Evolutionary conservation across 1,140 invertebrate species (phyloP).

Genomic region (Aricia agestis): DNA sequence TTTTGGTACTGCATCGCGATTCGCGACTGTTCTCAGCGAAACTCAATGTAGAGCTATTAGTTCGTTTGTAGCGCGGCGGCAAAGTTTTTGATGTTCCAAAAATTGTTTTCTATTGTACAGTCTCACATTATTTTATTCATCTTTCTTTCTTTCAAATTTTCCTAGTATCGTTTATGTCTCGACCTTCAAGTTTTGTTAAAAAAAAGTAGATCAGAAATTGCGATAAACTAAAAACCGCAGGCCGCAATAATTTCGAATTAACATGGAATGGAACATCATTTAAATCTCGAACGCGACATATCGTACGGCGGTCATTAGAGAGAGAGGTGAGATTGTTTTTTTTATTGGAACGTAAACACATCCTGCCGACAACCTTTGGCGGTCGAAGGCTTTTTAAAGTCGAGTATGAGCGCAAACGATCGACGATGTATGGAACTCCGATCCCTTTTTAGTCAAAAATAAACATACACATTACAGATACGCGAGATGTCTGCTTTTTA

Average conservation of each 20-base stretch:
- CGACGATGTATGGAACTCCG: conserved; percentile 11
- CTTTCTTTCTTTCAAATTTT: too few species aligned
- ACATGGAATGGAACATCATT: conserved; percentile 6
- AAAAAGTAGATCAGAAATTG: too few species aligned
- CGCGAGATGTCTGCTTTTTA: conserved; percentile 1
- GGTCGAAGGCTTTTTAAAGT: conserved; percentile 19
- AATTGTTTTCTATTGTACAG: too few species aligned
- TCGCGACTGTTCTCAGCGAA: too few species aligned
- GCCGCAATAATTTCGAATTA: conserved; percentile 9
- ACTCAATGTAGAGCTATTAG: too few species aligned
- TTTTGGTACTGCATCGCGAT: too few species aligned
- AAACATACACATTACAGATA: conserved; percentile 15
- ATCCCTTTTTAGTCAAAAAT: conserved; percentile 16
- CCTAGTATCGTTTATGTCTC: too few species aligned
- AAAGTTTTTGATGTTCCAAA: too few species aligned
- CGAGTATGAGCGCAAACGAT: conserved; percentile 16
- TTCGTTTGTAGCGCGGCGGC: too few species aligned
- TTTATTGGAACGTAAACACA: conserved; percentile 25
- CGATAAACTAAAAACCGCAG: background rate
- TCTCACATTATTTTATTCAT: too few species aligned
- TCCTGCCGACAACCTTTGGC: conserved; percentile 26
- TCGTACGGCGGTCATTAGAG: conserved; percentile 12
- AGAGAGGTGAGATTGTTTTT: conserved; percentile 15
- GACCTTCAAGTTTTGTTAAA: too few species aligned
- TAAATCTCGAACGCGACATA: conserved; percentile 12